These are phyloP conservation scores for Botia almorhae DNA, from an alignment of 2,797 vertebrate genomes.

Conservation along the genomic window DNA sequence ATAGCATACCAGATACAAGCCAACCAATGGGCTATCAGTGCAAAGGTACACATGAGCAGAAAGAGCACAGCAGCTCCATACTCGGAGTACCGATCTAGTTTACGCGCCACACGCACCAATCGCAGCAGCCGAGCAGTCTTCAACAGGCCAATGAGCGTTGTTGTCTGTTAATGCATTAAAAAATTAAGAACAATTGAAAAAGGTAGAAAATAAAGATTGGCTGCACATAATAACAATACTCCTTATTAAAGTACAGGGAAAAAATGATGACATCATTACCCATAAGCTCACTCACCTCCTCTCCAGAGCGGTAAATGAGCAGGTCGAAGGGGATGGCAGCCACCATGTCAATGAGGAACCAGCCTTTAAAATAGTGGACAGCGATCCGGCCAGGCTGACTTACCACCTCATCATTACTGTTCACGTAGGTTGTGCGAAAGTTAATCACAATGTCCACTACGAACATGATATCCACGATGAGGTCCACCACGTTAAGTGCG, in stretches of 20 bases:
- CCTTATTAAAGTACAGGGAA: background rate
- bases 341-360: conserved; percentile 96
- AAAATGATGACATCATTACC: background rate
- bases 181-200: background rate
- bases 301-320: conserved; percentile 90
- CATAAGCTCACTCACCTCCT: conserved; percentile 77
- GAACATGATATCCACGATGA: conserved; percentile 95
- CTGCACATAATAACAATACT: background rate
- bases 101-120: conserved; percentile 87
- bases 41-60: conserved; percentile 90
- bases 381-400: conserved; percentile 88
- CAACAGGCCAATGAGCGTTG: conserved; percentile 85
- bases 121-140: conserved; percentile 89
- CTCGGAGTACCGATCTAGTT: conserved; percentile 88
- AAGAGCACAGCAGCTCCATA: conserved; percentile 89
- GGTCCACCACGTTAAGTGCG: conserved; percentile 87
- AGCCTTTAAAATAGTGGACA: conserved; percentile 93
- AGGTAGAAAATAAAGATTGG: background rate
- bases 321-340: conserved; percentile 92
- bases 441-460: conserved; percentile 92
- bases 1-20: conserved; percentile 85
- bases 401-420: conserved; percentile 88
- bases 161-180: conserved; percentile 69
- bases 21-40: conserved; percentile 87
- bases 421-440: conserved; percentile 92